Percentiles rank a stretch among this genome's conserved stretches.
Conservation (phyloP, 2,888 invertebrate species). For the Tyria jacobaeae region DNA sequence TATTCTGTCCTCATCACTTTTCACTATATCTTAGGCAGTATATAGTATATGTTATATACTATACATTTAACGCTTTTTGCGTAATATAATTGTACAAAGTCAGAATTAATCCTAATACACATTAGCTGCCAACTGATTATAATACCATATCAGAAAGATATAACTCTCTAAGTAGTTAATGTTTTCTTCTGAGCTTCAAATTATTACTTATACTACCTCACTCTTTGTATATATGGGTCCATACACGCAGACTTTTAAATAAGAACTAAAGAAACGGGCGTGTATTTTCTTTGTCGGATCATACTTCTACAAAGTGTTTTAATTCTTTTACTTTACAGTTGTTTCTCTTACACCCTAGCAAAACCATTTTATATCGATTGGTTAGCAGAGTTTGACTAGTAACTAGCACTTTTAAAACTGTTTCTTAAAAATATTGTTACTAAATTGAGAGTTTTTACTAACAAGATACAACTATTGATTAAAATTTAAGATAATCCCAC, state of each 20-base stretch:
- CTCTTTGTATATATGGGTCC: too few species aligned
- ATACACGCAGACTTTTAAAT: too few species aligned
- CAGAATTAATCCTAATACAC: neutral
- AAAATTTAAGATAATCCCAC: neutral
- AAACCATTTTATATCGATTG: neutral
- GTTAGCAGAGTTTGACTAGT: too few species aligned
- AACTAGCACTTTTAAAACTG: neutral
- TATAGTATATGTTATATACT: neutral
- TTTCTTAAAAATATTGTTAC: too few species aligned
- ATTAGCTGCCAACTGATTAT: neutral
- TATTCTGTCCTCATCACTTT: neutral
- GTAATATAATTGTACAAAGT: neutral
- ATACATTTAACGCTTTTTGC: neutral
- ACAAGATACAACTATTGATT: too few species aligned
- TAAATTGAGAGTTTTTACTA: too few species aligned
- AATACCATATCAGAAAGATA: neutral
- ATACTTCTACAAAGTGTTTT: too few species aligned
- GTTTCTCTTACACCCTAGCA: neutral
- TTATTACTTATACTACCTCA: too few species aligned
- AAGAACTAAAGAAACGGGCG: too few species aligned
- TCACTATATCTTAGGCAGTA: neutral
- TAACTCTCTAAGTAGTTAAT: neutral
- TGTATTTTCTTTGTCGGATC: too few species aligned
- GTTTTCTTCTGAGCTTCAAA: neutral
- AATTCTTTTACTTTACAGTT: neutral